Percentiles rank a stretch among this genome's conserved stretches.
Conservation (phyloP, 2,888 invertebrate species). For the Leistus spinibarbis region DNA sequence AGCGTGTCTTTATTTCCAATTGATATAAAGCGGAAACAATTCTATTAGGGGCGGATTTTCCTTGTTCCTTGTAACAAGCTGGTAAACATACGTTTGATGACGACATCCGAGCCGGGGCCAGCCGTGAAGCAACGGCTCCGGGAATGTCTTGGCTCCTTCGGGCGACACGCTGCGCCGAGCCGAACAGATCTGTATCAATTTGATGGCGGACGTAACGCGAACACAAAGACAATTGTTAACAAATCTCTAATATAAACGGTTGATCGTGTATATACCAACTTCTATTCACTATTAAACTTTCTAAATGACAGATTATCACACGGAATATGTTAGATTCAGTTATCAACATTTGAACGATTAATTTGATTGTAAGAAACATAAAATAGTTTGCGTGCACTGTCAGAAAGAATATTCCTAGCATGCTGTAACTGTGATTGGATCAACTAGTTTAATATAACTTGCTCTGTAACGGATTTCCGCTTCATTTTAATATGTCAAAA, state of each 20-base stretch:
- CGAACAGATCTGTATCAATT: slow-evolving; percentile 21
- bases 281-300: no score
- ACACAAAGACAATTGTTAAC: slow-evolving; percentile 5
- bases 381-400: no score
- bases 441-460: not conserved
- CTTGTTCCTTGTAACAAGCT: not conserved
- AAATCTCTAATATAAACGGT: not conserved
- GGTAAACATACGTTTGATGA: not conserved
- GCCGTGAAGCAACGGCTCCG: not conserved
- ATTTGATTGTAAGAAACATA: no score
- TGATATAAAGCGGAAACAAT: no score
- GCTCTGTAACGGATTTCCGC: not conserved
- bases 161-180: not conserved
- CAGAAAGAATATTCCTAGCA: no score
- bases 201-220: slow-evolving; percentile 15
- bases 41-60: not conserved
- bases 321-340: not conserved
- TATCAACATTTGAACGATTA: not conserved
- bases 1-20: not conserved
- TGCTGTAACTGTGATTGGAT: not conserved
- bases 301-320: no score
- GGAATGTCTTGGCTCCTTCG: not conserved
- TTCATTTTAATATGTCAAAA: not conserved
- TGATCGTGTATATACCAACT: not conserved
- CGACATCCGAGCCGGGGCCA: not conserved